Percentiles rank a stretch among this genome's conserved stretches.
These are phyloP conservation scores for Drosophila kohkoa DNA, from an alignment of 1,140 invertebrate species.

Conservation along the genomic window DNA sequence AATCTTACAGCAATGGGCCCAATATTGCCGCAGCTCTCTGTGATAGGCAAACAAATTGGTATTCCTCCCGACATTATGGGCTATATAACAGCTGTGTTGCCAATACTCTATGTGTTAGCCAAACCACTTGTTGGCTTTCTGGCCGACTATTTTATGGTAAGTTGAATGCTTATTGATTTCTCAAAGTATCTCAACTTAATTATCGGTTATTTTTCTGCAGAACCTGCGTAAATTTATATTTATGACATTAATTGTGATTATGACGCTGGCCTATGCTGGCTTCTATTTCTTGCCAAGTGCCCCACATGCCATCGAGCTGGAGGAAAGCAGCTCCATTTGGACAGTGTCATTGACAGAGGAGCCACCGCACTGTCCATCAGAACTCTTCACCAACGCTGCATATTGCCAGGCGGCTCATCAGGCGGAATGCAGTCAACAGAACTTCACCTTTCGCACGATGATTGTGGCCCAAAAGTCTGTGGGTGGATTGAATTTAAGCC, in stretches of 20 bases:
- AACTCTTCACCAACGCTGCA: conserved; percentile 13
- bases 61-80: conserved; percentile 91
- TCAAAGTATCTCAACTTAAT: not conserved
- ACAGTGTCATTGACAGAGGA: conserved; percentile 14
- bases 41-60: conserved; percentile 91
- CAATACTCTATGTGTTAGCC: conserved; percentile 89
- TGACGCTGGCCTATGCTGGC: conserved; percentile 87
- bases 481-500: conserved; percentile 26
- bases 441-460: conserved; percentile 9
- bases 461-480: conserved; percentile 35
- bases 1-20: conserved; percentile 89
- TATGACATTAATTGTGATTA: conserved; percentile 87
- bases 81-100: conserved; percentile 88
- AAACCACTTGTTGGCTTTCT: conserved; percentile 91
- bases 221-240: conserved; percentile 89
- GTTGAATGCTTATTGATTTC: not conserved
- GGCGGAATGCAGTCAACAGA: conserved; percentile 43
- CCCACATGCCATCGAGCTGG: conserved; percentile 50
- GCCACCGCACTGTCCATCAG: conserved; percentile 31
- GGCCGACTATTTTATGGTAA: conserved; percentile 87
- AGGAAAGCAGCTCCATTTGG: conserved; percentile 53
- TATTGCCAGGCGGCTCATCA: conserved; percentile 47
- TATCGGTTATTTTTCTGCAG: conserved; percentile 74
- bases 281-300: conserved; percentile 88
- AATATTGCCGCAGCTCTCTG: conserved; percentile 90